Evolutionary conservation across 2,797 vertebrate genomes (phyloP).

Genomic region (Gymnoscopelus braueri): DNA sequence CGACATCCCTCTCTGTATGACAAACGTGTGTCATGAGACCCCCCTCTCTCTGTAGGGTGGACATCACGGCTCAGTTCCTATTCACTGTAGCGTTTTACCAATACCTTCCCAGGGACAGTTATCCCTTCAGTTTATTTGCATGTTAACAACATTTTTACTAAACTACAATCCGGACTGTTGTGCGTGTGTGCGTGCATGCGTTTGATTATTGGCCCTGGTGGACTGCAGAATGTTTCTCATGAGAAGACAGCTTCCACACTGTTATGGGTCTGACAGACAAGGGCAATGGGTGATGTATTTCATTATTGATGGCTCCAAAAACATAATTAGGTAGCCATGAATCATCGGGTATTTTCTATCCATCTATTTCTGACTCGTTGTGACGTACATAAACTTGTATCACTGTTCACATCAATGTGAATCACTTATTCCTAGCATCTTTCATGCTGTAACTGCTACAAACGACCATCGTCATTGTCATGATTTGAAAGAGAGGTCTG

Average conservation of each 20-base stretch:
- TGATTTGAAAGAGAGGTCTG: no score
- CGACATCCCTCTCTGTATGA: conserved; percentile 61
- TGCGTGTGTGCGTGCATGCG: conserved; percentile 19
- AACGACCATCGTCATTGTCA: no score
- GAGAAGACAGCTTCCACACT: conserved; percentile 22
- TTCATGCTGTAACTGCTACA: no score
- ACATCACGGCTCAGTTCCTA: conserved; percentile 49
- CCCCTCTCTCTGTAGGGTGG: conserved; percentile 43
- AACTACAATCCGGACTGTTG: conserved; percentile 14
- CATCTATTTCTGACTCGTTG: no score
- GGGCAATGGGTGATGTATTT: conserved; percentile 40
- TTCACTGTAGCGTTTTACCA: conserved; percentile 61
- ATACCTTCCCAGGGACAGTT: conserved; percentile 37
- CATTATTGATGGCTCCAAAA: conserved; percentile 51
- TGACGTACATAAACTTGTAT: no score
- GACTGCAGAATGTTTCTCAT: conserved; percentile 31
- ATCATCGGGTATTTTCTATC: conserved; percentile 32
- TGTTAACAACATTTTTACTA: conserved; percentile 24
- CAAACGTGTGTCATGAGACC: conserved; percentile 41
- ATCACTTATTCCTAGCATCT: no score
- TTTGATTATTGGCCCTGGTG: conserved; percentile 21
- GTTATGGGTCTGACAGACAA: conserved; percentile 28
- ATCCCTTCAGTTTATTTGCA: conserved; percentile 44
- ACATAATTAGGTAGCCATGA: conserved; percentile 57
- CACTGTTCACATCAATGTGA: no score